phyloP scores from a whole-genome alignment of 1,140 invertebrate species.

The Elysia chlorotica region DNA sequence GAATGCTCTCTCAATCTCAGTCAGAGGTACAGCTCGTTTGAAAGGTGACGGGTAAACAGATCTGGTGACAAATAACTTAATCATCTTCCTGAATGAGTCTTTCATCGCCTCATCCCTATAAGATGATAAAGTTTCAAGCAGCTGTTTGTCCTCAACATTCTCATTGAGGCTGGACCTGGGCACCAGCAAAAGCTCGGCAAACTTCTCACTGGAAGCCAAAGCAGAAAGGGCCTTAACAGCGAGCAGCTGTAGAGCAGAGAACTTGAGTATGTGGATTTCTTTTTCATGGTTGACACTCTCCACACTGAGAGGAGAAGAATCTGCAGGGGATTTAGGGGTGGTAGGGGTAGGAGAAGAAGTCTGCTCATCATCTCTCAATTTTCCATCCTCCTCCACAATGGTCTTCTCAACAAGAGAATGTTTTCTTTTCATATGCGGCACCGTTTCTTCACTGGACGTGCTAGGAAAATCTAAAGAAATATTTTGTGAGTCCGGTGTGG shows the following conservation, averaged over 20 bases:
- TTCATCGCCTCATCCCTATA: constrained; percentile 60
- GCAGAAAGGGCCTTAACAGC: constrained; percentile 67
- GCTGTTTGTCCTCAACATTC: constrained; percentile 42
- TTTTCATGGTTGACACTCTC: constrained; percentile 20
- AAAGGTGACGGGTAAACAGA: constrained; percentile 62
- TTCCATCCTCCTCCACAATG: no score
- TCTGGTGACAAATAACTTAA: constrained; percentile 56
- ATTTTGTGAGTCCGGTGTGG: not conserved
- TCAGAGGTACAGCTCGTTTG: constrained; percentile 56
- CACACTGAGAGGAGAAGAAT: not conserved
- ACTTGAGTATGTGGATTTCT: constrained; percentile 40
- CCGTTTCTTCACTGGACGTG: not conserved
- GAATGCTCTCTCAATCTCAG: constrained; percentile 66
- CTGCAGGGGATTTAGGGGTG: no score
- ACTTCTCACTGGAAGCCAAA: constrained; percentile 65
- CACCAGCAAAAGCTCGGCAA: constrained; percentile 67
- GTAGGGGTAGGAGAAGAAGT: not conserved
- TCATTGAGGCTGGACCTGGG: constrained; percentile 53
- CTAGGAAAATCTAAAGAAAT: not conserved
- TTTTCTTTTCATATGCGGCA: no score
- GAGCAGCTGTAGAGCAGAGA: constrained; percentile 65
- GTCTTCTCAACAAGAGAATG: no score
- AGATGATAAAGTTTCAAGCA: constrained; percentile 57
- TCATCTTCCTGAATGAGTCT: constrained; percentile 48
- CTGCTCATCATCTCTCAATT: constrained; percentile 3